A percentile compares a stretch with the other conserved stretches of the same genome.
phyloP scores from a whole-genome alignment of 2,113 vertebrate species.

The Tupaia tana region DNA sequence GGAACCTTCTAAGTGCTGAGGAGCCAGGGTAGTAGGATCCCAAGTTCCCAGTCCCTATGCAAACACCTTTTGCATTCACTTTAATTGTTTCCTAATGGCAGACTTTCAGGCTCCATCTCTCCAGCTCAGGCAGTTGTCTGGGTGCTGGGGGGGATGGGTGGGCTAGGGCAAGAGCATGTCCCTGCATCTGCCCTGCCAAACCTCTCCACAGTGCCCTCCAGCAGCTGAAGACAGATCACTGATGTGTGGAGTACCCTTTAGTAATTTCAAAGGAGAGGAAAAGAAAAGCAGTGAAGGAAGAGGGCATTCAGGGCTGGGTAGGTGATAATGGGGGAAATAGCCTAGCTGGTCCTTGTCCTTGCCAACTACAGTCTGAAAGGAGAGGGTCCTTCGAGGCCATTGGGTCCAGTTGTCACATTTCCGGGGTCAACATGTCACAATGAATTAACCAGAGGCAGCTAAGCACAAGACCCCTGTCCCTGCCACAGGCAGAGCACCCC shows the following conservation, averaged over 20 bases:
- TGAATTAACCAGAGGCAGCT: not conserved
- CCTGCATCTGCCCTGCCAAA: not conserved
- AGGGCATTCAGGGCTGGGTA: not conserved
- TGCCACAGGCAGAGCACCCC: not conserved
- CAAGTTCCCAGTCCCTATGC: not conserved
- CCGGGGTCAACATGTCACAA: conserved; percentile 29
- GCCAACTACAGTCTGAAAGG: not conserved
- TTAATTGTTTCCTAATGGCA: conserved; percentile 44
- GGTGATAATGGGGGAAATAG: not conserved
- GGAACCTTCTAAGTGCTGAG: not conserved
- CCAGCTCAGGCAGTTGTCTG: not conserved
- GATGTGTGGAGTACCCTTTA: not conserved
- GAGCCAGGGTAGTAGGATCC: not conserved
- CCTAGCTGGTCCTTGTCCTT: not conserved
- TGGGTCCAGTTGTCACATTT: conserved; percentile 23
- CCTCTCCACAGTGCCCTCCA: not conserved
- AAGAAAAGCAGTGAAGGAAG: not conserved
- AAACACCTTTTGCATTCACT: conserved; percentile 38
- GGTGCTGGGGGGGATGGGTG: not conserved
- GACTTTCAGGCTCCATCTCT: conserved; percentile 3
- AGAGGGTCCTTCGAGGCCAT: not conserved
- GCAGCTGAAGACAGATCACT: not conserved
- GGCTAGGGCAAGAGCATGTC: not conserved
- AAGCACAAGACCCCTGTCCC: not conserved
- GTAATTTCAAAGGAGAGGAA: not conserved